Evolutionary conservation across 2,797 vertebrate genomes (phyloP), one percentile per base, ranked within the genome.

Genomic region (Xenops minutus): DNA sequence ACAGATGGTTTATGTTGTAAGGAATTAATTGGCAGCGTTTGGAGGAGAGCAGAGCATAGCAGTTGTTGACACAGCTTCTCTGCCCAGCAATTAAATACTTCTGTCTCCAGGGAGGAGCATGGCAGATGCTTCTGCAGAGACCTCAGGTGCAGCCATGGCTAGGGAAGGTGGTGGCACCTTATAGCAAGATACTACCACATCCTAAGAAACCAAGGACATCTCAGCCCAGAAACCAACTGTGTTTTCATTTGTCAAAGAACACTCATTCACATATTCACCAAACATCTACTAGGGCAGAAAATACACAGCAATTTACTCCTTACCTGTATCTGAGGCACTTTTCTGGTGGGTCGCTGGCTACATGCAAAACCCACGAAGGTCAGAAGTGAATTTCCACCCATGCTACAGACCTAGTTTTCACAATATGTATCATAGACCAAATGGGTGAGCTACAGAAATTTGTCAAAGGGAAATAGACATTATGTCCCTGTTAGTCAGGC

Each of bases 91-190:
- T 44, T 54, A 78, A 74, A 58, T 23, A 62, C 8, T 75, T 78
- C 34, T 82, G 34, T 46, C 51, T 74, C 10, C 0, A 1, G 51
- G 51, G 66, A 85, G 34, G 13, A 78, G 61, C 2, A 0, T 9
- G 51, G 72, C 89, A 85, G 66, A 46, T 78, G 61, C 56, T 69
- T 44, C 51, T 66, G 24, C 6, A 1, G 48, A 21, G 55, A 59
- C 29, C 36, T 54, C 1, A 0, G 62, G n/a, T 1, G 0, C 44
- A 68, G 51, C 39, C 55, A 22, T 0, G 1, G 49, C 59, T 72
- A 39, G 36, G 63, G 46, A 2, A 5, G 29, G 41, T 48, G 29
- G 14, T 36, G 14, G 52, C 34, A 62, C 56, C 62, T 62, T 19
- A 1, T 7, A 39, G 22, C 34, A 34, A 62, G 37, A 32, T 39